A percentile compares a stretch with the other conserved stretches of the same genome.
These are phyloP conservation scores for Exephanes ischioxanthus DNA, from an alignment of 2,888 invertebrate species.

Conservation along the genomic window DNA sequence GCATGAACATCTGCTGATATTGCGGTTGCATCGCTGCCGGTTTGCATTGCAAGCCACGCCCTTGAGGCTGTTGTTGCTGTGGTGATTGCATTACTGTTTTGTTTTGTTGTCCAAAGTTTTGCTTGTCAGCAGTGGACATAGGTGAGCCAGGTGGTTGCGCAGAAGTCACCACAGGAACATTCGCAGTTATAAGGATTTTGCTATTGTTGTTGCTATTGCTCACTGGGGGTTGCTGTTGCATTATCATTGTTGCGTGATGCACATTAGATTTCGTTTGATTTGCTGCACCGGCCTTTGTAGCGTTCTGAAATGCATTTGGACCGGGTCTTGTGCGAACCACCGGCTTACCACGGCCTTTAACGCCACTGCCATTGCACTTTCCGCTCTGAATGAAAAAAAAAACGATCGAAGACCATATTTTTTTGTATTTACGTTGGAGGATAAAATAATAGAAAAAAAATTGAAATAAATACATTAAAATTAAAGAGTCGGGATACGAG, in stretches of 20 bases:
- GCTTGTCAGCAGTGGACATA: conserved; percentile 86
- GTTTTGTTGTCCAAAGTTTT: conserved; percentile 85
- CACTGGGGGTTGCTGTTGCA: conserved; percentile 78
- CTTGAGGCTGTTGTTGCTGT: conserved; percentile 81
- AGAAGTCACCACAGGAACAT: conserved; percentile 76
- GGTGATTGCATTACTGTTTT: conserved; percentile 84
- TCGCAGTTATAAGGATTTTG: conserved; percentile 77
- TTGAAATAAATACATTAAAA: background rate
- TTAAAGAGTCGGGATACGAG: conserved; percentile 10
- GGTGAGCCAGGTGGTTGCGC: conserved; percentile 86
- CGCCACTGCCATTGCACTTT: conserved; percentile 83
- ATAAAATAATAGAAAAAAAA: conserved; percentile 45
- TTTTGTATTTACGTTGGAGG: conserved; percentile 47
- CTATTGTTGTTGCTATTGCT: conserved; percentile 75
- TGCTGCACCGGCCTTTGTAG: conserved; percentile 90
- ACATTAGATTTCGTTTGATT: conserved; percentile 87
- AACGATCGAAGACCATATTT: conserved; percentile 56
- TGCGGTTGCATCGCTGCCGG: conserved; percentile 73
- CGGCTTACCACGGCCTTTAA: conserved; percentile 91
- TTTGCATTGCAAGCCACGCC: conserved; percentile 79
- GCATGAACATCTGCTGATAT: conserved; percentile 75
- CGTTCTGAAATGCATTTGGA: conserved; percentile 86
- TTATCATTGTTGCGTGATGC: conserved; percentile 80
- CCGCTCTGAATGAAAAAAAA: conserved; percentile 79
- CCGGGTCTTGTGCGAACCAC: conserved; percentile 90